Conservation (phyloP, 2,888 invertebrate genomes). For the Drosophila neotestacea region DNA sequence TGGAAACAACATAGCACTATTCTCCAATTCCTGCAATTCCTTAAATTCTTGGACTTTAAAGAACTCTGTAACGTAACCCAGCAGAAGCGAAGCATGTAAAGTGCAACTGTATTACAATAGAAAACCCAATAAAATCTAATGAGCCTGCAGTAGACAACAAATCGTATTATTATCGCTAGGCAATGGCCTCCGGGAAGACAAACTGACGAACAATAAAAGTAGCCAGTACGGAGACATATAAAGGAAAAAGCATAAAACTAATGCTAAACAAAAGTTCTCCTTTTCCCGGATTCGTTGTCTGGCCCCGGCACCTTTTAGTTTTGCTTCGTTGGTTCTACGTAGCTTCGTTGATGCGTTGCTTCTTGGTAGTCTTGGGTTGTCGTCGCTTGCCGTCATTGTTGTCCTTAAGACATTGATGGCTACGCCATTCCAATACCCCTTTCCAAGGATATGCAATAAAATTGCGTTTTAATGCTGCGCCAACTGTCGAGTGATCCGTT, state of each 20-base stretch:
- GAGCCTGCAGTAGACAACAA: constrained; percentile 73
- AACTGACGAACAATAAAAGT: constrained; percentile 60
- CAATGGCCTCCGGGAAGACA: constrained; percentile 50
- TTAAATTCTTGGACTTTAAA: not conserved
- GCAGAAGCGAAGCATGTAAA: not conserved
- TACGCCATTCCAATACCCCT: constrained; percentile 41
- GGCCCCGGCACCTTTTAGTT: constrained; percentile 32
- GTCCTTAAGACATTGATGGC: constrained; percentile 71
- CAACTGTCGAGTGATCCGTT: constrained; percentile 48
- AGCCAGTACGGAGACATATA: constrained; percentile 53
- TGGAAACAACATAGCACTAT: too few species aligned
- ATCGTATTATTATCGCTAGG: constrained; percentile 67
- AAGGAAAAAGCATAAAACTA: constrained; percentile 64
- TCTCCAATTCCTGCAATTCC: not conserved
- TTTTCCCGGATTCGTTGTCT: constrained; percentile 13
- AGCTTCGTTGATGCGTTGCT: constrained; percentile 20
- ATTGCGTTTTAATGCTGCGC: constrained; percentile 75
- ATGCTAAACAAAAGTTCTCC: constrained; percentile 57
- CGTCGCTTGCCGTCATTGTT: constrained; percentile 53
- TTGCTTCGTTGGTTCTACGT: constrained; percentile 34
- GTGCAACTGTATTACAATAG: constrained; percentile 33
- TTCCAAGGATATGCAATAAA: constrained; percentile 72
- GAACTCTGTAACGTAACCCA: not conserved
- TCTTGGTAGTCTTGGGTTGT: constrained; percentile 35
- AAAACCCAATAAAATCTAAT: constrained; percentile 64